Conservation (phyloP, 2,888 invertebrate genomes). For the Tanytarsus gracilentus region DNA sequence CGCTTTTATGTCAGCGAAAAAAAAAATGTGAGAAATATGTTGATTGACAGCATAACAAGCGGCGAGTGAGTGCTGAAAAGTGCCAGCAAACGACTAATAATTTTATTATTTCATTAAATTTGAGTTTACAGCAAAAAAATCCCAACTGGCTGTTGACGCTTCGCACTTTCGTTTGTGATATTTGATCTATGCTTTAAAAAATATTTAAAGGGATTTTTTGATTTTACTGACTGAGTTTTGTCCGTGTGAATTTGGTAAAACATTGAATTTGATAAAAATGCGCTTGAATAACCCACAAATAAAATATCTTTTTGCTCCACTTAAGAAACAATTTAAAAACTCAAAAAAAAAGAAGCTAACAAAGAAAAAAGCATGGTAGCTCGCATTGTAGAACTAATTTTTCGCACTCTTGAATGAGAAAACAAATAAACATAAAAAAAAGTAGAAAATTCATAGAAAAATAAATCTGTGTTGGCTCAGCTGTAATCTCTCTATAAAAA, state of each 20-base stretch:
- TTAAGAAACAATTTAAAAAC: too few species aligned
- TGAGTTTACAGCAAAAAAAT: neutral
- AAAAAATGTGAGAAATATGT: too few species aligned
- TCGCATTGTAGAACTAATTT: conserved; percentile 23
- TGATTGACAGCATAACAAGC: conserved; percentile 26
- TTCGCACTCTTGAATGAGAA: conserved; percentile 1
- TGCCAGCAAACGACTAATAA: conserved; percentile 21
- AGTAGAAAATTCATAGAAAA: neutral
- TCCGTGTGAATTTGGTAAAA: too few species aligned
- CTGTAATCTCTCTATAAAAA: neutral
- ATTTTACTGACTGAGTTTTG: neutral
- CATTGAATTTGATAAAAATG: too few species aligned
- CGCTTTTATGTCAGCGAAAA: neutral
- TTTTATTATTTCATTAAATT: conserved; percentile 25
- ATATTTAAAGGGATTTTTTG: too few species aligned
- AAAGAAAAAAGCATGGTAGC: too few species aligned
- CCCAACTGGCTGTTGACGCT: neutral
- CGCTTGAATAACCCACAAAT: too few species aligned
- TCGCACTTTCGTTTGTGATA: conserved; percentile 7
- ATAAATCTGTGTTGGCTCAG: neutral
- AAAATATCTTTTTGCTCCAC: too few species aligned
- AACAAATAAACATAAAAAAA: neutral
- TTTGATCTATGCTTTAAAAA: too few species aligned
- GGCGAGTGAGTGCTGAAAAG: neutral
- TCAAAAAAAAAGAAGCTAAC: too few species aligned